Evolutionary conservation across 1,140 invertebrate species (phyloP).

Genomic region (Octopus sinensis): DNA sequence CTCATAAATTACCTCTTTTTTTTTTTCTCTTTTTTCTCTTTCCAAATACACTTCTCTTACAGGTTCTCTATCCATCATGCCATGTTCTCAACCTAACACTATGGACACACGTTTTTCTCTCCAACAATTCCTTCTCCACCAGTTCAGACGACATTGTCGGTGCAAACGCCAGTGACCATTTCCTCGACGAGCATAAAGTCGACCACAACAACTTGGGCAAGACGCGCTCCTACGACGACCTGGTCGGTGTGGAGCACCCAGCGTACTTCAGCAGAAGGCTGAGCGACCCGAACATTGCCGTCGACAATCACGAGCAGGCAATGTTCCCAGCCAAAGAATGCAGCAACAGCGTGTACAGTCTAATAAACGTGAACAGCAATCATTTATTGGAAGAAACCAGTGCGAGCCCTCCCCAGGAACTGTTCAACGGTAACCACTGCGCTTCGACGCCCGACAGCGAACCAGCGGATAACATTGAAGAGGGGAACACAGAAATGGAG

Average conservation of each 20-base stretch:
- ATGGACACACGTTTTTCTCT: slow-evolving; percentile 81
- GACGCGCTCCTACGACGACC: slow-evolving; percentile 70
- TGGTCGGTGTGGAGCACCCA: slow-evolving; percentile 60
- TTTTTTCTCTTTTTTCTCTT: slow-evolving; percentile 7
- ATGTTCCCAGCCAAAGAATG: background rate
- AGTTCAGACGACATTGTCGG: slow-evolving; percentile 38
- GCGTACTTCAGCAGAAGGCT: slow-evolving; percentile 67
- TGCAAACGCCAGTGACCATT: slow-evolving; percentile 21
- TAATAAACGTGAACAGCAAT: background rate
- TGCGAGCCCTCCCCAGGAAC: background rate
- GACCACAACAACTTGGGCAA: slow-evolving; percentile 49
- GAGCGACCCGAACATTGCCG: slow-evolving; percentile 74
- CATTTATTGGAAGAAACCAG: background rate
- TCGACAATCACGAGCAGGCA: slow-evolving; percentile 32
- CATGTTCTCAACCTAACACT: slow-evolving; percentile 77
- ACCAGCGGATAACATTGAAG: background rate
- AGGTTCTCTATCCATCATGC: slow-evolving; percentile 83
- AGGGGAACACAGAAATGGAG: background rate
- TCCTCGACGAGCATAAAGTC: slow-evolving; percentile 22
- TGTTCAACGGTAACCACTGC: background rate
- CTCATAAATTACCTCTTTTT: too few species aligned
- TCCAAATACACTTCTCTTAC: slow-evolving; percentile 24
- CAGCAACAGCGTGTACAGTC: background rate
- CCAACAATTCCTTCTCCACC: slow-evolving; percentile 42
- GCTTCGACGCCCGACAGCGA: background rate